Evolutionary conservation across 2,113 vertebrate species (phyloP).

Genomic region (Ochotona princeps): DNA sequence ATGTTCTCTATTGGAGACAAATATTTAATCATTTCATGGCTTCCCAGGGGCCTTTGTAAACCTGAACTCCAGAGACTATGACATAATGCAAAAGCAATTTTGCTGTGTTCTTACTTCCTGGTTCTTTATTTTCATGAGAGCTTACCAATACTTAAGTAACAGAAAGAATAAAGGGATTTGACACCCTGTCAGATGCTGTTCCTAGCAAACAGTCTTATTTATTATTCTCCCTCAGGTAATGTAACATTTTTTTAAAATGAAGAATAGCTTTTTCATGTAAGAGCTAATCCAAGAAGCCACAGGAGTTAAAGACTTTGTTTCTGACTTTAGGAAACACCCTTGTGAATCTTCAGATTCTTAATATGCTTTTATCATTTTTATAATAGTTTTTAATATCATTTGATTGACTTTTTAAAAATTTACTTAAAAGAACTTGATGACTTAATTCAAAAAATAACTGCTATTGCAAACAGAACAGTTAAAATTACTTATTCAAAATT

Average conservation of each 20-base stretch:
- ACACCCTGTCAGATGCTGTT: background rate
- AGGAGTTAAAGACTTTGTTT: background rate
- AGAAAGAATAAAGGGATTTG: background rate
- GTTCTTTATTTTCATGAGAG: background rate
- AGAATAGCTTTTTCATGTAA: background rate
- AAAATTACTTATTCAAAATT: background rate
- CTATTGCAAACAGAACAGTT: background rate
- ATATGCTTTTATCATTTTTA: background rate
- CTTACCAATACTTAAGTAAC: background rate
- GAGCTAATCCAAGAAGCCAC: background rate
- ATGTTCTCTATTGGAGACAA: background rate
- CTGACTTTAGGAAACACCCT: background rate
- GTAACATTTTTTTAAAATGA: background rate
- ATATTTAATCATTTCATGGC: background rate
- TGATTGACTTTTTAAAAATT: too few relatives aligned
- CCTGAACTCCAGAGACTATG: background rate
- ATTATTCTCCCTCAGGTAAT: background rate
- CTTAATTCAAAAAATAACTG: conserved; percentile 22
- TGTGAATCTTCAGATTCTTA: background rate
- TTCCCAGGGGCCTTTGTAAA: background rate
- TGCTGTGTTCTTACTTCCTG: background rate
- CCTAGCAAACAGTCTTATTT: background rate
- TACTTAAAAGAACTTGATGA: background rate
- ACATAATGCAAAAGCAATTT: background rate
- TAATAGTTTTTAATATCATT: background rate